Conservation (phyloP, 2,888 invertebrate species). For the Metallyticus violacea region DNA sequence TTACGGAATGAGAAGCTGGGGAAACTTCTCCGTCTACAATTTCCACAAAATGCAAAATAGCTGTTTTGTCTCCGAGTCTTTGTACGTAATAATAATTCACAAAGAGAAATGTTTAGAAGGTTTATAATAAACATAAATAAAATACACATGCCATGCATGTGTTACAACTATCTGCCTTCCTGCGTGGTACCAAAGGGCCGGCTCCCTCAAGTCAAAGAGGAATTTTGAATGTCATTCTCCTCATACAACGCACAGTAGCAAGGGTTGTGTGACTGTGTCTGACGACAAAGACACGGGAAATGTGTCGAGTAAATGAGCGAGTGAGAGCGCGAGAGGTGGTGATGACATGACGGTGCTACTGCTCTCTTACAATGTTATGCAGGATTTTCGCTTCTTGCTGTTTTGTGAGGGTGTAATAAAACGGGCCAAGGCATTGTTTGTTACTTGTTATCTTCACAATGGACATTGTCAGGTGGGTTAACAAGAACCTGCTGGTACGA, state of each 20-base stretch:
- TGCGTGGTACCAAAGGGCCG: not conserved
- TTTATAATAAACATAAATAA: slow-evolving; percentile 25
- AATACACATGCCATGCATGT: slow-evolving; percentile 16
- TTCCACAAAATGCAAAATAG: slow-evolving; percentile 17
- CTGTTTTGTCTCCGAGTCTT: slow-evolving; percentile 19
- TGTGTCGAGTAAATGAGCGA: slow-evolving; percentile 17
- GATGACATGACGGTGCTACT: not conserved
- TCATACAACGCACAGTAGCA: no score
- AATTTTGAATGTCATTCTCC: slow-evolving; percentile 21
- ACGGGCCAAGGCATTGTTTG: not conserved
- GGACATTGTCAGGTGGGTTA: not conserved
- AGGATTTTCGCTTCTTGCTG: not conserved
- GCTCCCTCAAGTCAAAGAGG: slow-evolving; percentile 21
- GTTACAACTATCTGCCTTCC: not conserved
- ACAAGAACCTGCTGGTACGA: no score
- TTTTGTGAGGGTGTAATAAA: not conserved
- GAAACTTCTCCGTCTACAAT: not conserved
- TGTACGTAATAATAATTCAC: slow-evolving; percentile 19
- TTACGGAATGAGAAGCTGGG: not conserved
- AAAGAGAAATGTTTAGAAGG: slow-evolving; percentile 25
- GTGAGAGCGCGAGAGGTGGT: no score
- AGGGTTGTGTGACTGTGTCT: not conserved
- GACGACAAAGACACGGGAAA: slow-evolving; percentile 11
- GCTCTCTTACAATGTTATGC: not conserved
- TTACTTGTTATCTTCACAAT: not conserved